phyloP scores from a whole-genome alignment of 2,888 invertebrate genomes.

The Tetranychus truncatus region DNA sequence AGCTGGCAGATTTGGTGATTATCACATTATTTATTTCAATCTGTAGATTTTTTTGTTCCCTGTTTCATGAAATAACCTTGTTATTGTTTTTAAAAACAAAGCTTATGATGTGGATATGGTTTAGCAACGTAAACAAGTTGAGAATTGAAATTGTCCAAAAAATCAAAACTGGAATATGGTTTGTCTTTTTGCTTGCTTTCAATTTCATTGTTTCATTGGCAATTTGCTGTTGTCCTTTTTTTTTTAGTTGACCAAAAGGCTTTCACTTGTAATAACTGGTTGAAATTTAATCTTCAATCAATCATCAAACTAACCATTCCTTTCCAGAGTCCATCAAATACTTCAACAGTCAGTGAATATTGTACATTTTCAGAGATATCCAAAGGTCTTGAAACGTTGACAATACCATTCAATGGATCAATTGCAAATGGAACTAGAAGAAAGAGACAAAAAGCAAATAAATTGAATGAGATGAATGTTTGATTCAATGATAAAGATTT shows the following conservation, averaged over 20 bases:
- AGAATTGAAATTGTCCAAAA: too few relatives aligned
- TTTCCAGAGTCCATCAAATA: conserved; percentile 28
- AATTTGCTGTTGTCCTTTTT: not conserved
- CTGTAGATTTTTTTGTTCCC: not conserved
- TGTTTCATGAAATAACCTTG: not conserved
- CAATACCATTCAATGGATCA: conserved; percentile 66
- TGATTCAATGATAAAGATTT: too few relatives aligned
- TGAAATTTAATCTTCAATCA: not conserved
- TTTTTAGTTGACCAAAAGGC: conserved; percentile 25
- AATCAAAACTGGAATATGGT: too few relatives aligned
- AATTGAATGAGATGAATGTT: too few relatives aligned
- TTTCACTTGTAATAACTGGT: not conserved
- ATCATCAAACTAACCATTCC: conserved; percentile 23
- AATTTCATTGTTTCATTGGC: too few relatives aligned
- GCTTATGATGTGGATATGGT: too few relatives aligned
- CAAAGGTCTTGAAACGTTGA: conserved; percentile 43
- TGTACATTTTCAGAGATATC: conserved; percentile 29
- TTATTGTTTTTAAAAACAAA: conserved; percentile 8
- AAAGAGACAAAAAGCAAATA: not conserved
- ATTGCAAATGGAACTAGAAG: conserved; percentile 69
- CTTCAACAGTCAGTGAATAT: conserved; percentile 28
- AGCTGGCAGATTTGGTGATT: not conserved
- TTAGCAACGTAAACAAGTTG: too few relatives aligned
- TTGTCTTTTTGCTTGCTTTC: too few relatives aligned
- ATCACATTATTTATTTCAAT: not conserved